Conservation (phyloP, 53 echinoderm and acorn worm genomes). For the Echinometra lucunter region DNA sequence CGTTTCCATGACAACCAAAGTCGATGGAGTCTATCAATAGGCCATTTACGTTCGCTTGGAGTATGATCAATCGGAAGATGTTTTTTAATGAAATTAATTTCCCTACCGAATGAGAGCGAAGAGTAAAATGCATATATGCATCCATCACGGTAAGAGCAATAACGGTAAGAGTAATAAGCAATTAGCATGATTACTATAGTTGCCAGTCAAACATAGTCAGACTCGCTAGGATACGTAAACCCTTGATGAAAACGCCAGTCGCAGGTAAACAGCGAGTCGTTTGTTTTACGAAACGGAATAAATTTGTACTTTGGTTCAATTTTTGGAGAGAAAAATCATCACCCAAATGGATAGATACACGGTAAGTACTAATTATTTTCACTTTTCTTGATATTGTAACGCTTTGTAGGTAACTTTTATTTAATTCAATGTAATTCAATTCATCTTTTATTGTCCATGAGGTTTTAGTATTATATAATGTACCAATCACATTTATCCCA, state of each 20-base stretch:
- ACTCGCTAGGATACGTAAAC: background rate
- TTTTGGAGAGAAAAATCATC: background rate
- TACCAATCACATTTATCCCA: too few relatives aligned
- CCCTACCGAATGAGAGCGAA: background rate
- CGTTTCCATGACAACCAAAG: constrained; percentile 20
- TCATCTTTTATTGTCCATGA: too few relatives aligned
- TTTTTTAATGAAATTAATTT: constrained; percentile 46
- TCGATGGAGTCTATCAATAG: constrained; percentile 7
- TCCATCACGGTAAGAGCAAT: too few relatives aligned
- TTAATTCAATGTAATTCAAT: too few relatives aligned
- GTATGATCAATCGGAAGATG: background rate
- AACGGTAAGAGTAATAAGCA: background rate
- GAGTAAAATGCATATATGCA: background rate
- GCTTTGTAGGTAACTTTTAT: too few relatives aligned
- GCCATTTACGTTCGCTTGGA: background rate
- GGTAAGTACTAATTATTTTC: background rate
- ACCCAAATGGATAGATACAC: background rate
- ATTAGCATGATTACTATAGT: background rate
- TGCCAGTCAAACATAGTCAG: background rate
- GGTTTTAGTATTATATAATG: too few relatives aligned
- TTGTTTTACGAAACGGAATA: background rate
- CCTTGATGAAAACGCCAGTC: background rate
- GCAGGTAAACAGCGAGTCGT: background rate
- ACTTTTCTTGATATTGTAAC: background rate
- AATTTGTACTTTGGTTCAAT: background rate